Conservation (phyloP, 2,888 invertebrate species). For the Anticlea derivata region DNA sequence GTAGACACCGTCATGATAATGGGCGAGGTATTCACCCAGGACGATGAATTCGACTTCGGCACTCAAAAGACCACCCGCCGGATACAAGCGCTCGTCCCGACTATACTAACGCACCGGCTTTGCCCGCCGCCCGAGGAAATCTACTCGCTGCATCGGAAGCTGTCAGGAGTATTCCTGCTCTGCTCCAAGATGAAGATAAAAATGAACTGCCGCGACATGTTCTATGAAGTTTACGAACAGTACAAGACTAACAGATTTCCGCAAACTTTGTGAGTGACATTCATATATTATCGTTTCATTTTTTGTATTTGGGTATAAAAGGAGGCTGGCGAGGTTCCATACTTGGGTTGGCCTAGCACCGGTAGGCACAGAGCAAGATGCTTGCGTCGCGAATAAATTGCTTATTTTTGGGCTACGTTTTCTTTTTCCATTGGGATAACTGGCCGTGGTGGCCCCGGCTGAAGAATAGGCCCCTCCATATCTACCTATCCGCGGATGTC, state of each 20-base stretch:
- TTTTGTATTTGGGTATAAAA: too few species aligned
- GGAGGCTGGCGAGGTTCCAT: too few species aligned
- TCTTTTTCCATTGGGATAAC: too few species aligned
- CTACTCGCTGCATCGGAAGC: conserved; percentile 98
- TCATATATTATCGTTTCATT: too few species aligned
- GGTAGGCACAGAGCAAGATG: too few species aligned
- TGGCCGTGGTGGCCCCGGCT: too few species aligned
- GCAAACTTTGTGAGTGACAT: conserved; percentile 29
- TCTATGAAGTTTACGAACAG: conserved; percentile 89
- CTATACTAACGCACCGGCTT: conserved; percentile 96
- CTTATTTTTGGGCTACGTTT: too few species aligned
- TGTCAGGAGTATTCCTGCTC: conserved; percentile 96
- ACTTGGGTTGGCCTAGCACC: too few species aligned
- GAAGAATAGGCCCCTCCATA: too few species aligned
- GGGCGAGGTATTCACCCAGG: conserved; percentile 94
- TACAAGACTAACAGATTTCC: conserved; percentile 73
- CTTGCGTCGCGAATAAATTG: too few species aligned
- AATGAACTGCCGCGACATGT: conserved; percentile 92
- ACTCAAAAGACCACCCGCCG: conserved; percentile 90
- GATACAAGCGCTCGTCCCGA: conserved; percentile 94
- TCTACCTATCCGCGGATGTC: too few species aligned
- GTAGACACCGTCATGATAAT: conserved; percentile 98
- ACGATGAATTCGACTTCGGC: conserved; percentile 94
- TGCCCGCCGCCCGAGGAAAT: conserved; percentile 99
- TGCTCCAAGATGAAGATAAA: conserved; percentile 93